Evolutionary conservation across 2,113 vertebrate species (phyloP).

Genomic region (Shinisaurus crocodilurus): DNA sequence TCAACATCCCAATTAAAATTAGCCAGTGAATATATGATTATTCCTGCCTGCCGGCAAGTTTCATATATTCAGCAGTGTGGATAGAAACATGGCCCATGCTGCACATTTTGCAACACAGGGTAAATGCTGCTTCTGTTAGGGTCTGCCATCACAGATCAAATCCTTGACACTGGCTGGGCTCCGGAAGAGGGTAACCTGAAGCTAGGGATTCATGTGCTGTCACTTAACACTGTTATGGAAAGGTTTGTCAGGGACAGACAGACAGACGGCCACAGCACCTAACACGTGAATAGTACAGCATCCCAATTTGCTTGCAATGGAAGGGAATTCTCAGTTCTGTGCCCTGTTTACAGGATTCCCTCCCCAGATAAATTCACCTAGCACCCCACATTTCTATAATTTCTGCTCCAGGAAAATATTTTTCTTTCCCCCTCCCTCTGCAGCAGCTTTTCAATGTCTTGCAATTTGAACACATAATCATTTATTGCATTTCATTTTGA

Average conservation of each 20-base stretch:
- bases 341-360: background rate
- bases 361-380: background rate
- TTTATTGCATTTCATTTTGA: background rate
- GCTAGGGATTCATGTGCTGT: background rate
- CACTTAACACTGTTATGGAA: background rate
- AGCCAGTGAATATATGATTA: conserved; percentile 51
- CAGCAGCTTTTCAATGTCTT: background rate
- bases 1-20: conserved; percentile 54
- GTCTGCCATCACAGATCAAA: conserved; percentile 63
- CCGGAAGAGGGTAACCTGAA: conserved; percentile 21
- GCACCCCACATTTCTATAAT: background rate
- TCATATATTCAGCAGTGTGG: conserved; percentile 28
- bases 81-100: conserved; percentile 55
- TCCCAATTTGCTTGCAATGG: background rate
- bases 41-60: conserved; percentile 45
- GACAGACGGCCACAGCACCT: rapidly evolving
- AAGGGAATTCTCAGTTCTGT: background rate
- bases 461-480: background rate
- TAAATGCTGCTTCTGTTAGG: conserved; percentile 56
- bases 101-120: conserved; percentile 36
- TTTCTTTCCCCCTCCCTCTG: background rate
- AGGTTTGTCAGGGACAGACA: rapidly evolving
- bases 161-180: conserved; percentile 50
- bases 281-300: rapidly evolving
- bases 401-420: background rate